Base-by-base conservation (phyloP, 2,113 vertebrate genomes). In the Vimba vimba region DNA sequence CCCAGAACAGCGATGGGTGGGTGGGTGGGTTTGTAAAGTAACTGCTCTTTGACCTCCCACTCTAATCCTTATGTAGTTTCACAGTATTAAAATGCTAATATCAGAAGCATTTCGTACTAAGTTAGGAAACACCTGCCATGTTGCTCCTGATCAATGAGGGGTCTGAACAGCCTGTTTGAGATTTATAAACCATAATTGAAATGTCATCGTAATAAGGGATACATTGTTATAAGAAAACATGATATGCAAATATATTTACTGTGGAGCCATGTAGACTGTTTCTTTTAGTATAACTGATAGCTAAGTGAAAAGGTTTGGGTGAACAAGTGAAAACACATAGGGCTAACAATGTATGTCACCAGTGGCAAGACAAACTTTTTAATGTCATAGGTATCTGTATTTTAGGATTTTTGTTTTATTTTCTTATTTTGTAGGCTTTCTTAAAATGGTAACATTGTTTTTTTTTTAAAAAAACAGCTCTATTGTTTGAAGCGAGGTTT, bases 401-500 rank as follows among this genome's bases (percentile, higher is more conserved):
- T 45, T 50, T 75, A 50, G 12, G 13, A 47, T 75, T 13, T 75
- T 75, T 50, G n/a, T 30, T 76, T 19, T 21, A 9, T 83, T 88
- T 91, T 91, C 87, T 82, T 59, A 59, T 12, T 33, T 11, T 5
- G 11, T 23, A 59, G 76, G 7, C 2, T 8, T 17, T 39, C 19
- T 82, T 85, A 90, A 89, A 87, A 4, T 1, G 59, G 27, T 86
- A 36, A 78, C 6, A 1, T 27, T 78, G 4, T 78, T 52, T 93
- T 93, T 93, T 93, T 93, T 89, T n/a, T n/a, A n/a, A n/a, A n/a
- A 93, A 95, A 92, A 87, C 84, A 87, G 88, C 86, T 87, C 83
- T 79, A 90, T 93, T 92, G 91, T 94, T 92, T 94, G 90, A 93
- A 85, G 86, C 81, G 81, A 94, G 91, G 91, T 93, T 94, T 90